Conservation (phyloP, 2,888 invertebrate genomes). For the Dolichopus griseipennis region DNA sequence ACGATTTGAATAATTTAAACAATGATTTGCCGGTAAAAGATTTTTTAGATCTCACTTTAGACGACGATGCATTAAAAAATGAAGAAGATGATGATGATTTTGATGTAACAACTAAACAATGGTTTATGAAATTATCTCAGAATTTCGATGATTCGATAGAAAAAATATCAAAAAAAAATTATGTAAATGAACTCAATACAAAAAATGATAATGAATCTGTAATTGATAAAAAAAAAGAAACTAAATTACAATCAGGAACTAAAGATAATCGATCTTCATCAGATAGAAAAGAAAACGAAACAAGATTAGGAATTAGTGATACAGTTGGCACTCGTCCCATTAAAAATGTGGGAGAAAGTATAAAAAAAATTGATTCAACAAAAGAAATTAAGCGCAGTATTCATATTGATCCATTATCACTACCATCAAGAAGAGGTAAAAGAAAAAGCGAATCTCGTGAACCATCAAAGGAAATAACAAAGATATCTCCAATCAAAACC, state of each 20-base stretch:
- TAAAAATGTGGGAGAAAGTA: too few species aligned
- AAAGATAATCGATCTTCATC: too few species aligned
- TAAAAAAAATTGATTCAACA: too few species aligned
- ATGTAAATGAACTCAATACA: too few species aligned
- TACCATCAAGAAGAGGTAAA: background rate
- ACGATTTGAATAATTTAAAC: background rate
- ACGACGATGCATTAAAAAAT: background rate
- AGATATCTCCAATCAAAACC: background rate
- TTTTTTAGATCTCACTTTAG: background rate
- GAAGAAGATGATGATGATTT: background rate
- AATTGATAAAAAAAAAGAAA: too few species aligned
- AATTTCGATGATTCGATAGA: background rate
- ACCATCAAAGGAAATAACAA: background rate
- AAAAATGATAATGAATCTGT: too few species aligned
- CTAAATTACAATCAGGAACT: too few species aligned
- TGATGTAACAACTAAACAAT: background rate
- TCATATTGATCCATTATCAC: background rate
- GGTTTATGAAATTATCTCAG: constrained; percentile 8
- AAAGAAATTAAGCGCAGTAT: background rate
- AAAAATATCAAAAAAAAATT: background rate
- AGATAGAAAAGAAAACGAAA: too few species aligned
- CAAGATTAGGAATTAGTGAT: too few species aligned
- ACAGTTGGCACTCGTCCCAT: too few species aligned
- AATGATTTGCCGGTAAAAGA: background rate
- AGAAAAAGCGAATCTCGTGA: background rate